Evolutionary conservation across 2,888 invertebrate species (phyloP).

Genomic region (Torymus aiolomorphi): DNA sequence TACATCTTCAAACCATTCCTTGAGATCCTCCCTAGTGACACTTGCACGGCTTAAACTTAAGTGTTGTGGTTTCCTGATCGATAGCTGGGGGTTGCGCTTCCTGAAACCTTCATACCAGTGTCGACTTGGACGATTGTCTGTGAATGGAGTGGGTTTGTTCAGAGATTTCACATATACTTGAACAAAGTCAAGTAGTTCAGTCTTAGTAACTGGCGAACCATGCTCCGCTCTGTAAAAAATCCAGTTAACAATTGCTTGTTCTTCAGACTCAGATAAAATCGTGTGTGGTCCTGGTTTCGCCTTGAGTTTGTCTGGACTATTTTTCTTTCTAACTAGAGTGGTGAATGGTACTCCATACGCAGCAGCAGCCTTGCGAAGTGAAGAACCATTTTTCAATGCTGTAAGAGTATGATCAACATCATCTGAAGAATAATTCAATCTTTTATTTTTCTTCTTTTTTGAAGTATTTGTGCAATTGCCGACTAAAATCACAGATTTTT

Average conservation of each 20-base stretch:
- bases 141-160: not conserved
- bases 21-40: not conserved
- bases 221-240: too few relatives aligned
- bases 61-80: not conserved
- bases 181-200: not conserved
- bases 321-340: not conserved
- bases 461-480: not conserved
- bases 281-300: not conserved
- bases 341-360: not conserved
- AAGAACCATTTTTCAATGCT: not conserved
- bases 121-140: conserved; percentile 4
- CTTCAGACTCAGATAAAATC: conserved; percentile 7
- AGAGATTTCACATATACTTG: not conserved
- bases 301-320: not conserved
- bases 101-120: not conserved
- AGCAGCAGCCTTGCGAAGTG: not conserved
- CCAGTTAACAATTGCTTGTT: conserved; percentile 6
- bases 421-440: not conserved
- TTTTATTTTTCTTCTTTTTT: not conserved
- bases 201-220: conserved; percentile 4
- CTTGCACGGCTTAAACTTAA: conserved; percentile 9
- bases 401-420: not conserved
- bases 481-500: not conserved
- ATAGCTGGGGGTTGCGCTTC: not conserved
- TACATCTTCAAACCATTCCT: conserved; percentile 3